These are phyloP conservation scores for Polia nebulosa DNA, from an alignment of 2,888 invertebrate genomes.

Conservation along the genomic window DNA sequence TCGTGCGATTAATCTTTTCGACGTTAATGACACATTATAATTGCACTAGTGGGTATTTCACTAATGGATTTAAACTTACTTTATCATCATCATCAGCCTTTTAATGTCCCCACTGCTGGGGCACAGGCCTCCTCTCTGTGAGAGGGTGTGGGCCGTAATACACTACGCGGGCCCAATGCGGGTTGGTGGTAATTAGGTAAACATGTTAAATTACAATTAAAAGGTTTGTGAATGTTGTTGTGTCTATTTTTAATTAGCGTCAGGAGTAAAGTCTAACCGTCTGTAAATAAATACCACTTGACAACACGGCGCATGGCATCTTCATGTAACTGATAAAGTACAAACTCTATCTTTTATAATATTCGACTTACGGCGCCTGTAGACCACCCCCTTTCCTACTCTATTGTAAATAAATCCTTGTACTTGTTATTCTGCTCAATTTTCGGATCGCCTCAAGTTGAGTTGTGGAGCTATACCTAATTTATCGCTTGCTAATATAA, in stretches of 20 bases:
- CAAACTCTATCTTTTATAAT: conserved; percentile 57
- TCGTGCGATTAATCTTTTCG: too few relatives aligned
- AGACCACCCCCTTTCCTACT: conserved; percentile 24
- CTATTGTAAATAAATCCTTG: conserved; percentile 55
- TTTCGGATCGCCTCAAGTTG: conserved; percentile 13
- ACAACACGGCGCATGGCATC: conserved; percentile 31
- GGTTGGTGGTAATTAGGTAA: too few relatives aligned
- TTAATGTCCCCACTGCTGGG: too few relatives aligned
- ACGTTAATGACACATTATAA: too few relatives aligned
- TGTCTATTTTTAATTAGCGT: conserved; percentile 8
- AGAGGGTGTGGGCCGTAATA: too few relatives aligned
- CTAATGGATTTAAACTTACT: too few relatives aligned
- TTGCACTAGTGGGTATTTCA: too few relatives aligned
- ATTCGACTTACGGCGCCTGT: conserved; percentile 16
- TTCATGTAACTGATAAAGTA: conserved; percentile 68
- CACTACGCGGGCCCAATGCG: too few relatives aligned
- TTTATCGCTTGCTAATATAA: conserved; percentile 46
- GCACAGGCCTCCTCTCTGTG: too few relatives aligned
- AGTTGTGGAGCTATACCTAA: conserved; percentile 20
- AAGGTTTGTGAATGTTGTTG: too few relatives aligned
- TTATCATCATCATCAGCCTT: too few relatives aligned
- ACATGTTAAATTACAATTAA: too few relatives aligned
- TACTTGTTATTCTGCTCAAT: conserved; percentile 40
- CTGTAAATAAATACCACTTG: conserved; percentile 12
- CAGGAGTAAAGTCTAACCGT: background rate